Conservation (phyloP, 1,140 invertebrate genomes). For the Diachasmimorpha longicaudata region DNA sequence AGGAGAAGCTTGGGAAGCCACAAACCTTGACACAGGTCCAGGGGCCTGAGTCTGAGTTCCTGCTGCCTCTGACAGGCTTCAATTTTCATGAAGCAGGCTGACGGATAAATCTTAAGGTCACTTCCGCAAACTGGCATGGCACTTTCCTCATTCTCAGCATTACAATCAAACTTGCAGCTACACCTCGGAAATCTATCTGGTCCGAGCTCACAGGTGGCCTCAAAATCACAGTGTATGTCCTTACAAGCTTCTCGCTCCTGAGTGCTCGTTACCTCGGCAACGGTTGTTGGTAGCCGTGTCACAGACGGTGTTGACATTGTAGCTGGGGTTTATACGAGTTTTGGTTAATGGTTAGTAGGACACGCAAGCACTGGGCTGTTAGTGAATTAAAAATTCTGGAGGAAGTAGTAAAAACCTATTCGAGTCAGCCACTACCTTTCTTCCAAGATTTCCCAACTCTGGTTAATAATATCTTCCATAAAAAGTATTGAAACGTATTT, state of each 20-base stretch:
- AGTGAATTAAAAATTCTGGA: constrained; percentile 4
- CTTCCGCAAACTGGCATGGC: constrained; percentile 79
- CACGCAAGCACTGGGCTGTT: constrained; percentile 6
- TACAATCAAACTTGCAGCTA: constrained; percentile 78
- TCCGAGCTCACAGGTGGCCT: constrained; percentile 81
- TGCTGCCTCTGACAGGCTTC: constrained; percentile 84
- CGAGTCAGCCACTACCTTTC: not conserved
- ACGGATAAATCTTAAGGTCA: constrained; percentile 81
- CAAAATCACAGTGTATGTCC: constrained; percentile 83
- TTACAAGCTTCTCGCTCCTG: constrained; percentile 73
- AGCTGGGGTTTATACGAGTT: constrained; percentile 28
- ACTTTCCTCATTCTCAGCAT: constrained; percentile 63
- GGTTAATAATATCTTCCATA: too few species aligned
- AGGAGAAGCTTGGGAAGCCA: not conserved
- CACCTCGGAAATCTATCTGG: constrained; percentile 78
- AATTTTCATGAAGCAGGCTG: constrained; percentile 85
- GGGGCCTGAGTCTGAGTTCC: constrained; percentile 77
- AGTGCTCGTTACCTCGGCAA: constrained; percentile 56
- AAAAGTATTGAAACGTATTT: too few species aligned
- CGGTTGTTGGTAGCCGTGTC: constrained; percentile 45
- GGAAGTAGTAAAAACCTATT: too few species aligned
- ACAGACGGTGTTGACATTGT: constrained; percentile 51
- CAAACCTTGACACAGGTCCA: constrained; percentile 84
- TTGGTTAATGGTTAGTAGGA: constrained; percentile 30
- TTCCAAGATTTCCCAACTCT: not conserved